A percentile compares a stretch with the other conserved stretches of the same genome.
Evolutionary conservation across 2,113 vertebrate species (phyloP).

Genomic region (Plecturocebus donacophilus): DNA sequence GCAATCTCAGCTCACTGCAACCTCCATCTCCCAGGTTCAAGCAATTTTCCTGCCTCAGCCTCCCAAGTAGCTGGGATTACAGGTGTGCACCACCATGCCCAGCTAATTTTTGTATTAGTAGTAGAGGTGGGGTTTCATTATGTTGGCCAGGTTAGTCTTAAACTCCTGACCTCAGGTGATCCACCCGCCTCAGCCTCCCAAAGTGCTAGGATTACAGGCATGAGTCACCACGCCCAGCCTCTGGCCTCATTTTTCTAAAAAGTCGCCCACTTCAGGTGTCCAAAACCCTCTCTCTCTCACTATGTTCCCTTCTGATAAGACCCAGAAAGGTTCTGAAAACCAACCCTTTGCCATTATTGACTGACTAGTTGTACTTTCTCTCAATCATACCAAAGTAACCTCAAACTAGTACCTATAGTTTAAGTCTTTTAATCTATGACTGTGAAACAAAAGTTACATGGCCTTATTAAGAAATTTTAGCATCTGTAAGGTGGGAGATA

Average conservation of each 20-base stretch:
- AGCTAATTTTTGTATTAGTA: too few relatives aligned
- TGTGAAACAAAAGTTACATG: background rate
- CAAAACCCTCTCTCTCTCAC: background rate
- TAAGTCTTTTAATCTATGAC: background rate
- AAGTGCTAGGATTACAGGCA: too few relatives aligned
- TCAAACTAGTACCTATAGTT: background rate
- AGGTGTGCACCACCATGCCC: too few relatives aligned
- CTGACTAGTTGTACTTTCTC: background rate
- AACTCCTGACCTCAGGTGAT: too few relatives aligned
- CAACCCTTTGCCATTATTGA: background rate
- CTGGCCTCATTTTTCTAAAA: background rate
- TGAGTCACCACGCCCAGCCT: background rate
- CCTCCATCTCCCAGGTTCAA: too few relatives aligned
- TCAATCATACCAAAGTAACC: background rate
- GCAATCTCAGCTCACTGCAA: too few relatives aligned
- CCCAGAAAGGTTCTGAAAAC: background rate
- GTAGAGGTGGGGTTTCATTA: too few relatives aligned
- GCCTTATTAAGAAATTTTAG: background rate
- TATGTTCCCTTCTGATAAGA: background rate
- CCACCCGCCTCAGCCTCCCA: too few relatives aligned
- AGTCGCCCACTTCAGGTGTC: background rate
- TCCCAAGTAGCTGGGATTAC: too few relatives aligned
- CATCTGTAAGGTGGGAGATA: background rate
- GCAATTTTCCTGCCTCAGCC: too few relatives aligned
- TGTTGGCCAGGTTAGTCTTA: too few relatives aligned